Base-by-base conservation (phyloP, 2,888 invertebrate genomes). In the Tricholauxania praeusta region DNA sequence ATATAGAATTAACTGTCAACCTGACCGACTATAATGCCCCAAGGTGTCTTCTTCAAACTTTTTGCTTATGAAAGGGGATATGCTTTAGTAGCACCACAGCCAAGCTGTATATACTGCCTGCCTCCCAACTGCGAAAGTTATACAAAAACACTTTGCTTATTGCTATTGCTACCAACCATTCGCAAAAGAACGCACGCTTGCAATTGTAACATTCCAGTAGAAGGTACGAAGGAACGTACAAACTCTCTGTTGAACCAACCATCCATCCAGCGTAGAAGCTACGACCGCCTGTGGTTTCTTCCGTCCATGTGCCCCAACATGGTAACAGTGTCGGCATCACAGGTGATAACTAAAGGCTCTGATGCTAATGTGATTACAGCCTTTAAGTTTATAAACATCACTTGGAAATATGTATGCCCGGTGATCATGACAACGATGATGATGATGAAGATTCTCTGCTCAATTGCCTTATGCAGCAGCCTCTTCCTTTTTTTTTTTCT, bases 311-410 rank as follows among this genome's bases (percentile, higher is more conserved):
- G 67, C 32, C 22, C 39, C 62, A 63, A 63, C 62, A n/a, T 32
- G 62, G 14, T 12, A 7, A 39, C 39, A 59, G 59, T 80, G 81
- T 82, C 83, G 83, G 83, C 83, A 83, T 82, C 80, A 80, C 81
- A 82, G 81, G 82, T 82, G 82, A 83, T 83, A 83, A 83, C 83
- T 82, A 83, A 83, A 83, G 82, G 81, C 82, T 83, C 84, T 85
- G 86, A 82, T 82, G 81, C 84, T 87, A 87, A 87, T 87, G 85
- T 87, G 87, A 87, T 87, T 87, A 87, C 87, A 86, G 86, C 85
- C 87, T 87, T 87, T 87, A 85, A 83, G 86, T 86, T 87, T 86
- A 87, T 87, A 87, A 87, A 87, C 84, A 84, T 83, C 78, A 78
- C 77, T 78, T 81, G 80, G 74, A 68, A 75, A 71, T 75, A 72